phyloP scores from a whole-genome alignment of 2,113 vertebrate species.

The Vanacampus margaritifer region DNA sequence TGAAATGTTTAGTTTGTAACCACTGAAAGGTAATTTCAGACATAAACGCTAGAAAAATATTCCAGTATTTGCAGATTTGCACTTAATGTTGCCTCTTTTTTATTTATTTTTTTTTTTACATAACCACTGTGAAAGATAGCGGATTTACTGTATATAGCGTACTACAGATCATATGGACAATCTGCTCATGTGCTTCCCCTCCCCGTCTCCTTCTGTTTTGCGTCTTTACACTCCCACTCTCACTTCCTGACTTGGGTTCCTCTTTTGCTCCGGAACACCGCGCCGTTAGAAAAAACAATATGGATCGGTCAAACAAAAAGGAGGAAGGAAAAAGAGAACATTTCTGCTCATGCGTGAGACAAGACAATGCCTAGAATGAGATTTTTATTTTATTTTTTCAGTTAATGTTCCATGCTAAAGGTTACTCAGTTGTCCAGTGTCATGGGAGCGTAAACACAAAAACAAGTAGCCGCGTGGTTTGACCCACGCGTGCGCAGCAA shows the following conservation, averaged over 20 bases:
- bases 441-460: background rate
- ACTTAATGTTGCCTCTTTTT: no score
- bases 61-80: no score
- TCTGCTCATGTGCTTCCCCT: background rate
- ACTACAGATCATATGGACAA: background rate
- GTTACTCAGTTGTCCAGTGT: background rate
- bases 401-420: background rate
- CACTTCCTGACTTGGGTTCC: slow-evolving; percentile 43
- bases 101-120: no score
- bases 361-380: slow-evolving; percentile 24
- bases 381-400: background rate
- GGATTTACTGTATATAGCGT: background rate
- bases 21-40: no score
- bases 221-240: slow-evolving; percentile 39
- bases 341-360: slow-evolving; percentile 43
- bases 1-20: no score
- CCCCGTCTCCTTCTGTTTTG: slow-evolving; percentile 13
- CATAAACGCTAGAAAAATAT: no score
- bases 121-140: background rate
- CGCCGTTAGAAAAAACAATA: slow-evolving; percentile 55
- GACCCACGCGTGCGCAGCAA: no score
- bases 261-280: slow-evolving; percentile 40
- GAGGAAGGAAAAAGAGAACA: slow-evolving; percentile 57
- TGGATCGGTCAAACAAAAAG: slow-evolving; percentile 45
- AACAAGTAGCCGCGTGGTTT: no score